Evolutionary conservation across 2,888 invertebrate genomes (phyloP), one percentile per base, ranked within the genome.

Genomic region (Druceiella hillmani): DNA sequence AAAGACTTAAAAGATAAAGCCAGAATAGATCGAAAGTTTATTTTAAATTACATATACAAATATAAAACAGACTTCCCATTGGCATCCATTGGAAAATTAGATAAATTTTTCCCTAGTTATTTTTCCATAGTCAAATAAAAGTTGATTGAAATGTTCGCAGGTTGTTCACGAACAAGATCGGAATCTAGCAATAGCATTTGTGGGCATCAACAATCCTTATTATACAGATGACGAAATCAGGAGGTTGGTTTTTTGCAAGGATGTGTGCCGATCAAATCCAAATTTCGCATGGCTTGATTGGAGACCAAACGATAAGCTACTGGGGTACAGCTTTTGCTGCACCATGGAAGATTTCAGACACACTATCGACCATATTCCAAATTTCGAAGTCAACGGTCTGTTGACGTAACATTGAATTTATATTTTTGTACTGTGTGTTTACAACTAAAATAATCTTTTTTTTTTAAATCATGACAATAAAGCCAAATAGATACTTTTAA

Each of bases 201-300:
- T 83, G 9, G 78, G 78, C 1, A 66, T 79, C 4, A 83, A 83
- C 51, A 79, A 82, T 55, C 81, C 82, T 1, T 71, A 75, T 50
- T 62, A 62, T 15, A 53, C 55, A 1, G 6, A 15, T 2, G 22
- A 10, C 3, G 64, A 68, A 45, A 64, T 62, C 1, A 48, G 38
- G 3, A 45, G 53, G 1, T 37, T 65, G 48, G 59, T 61, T 38
- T 71, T 79, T 34, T 79, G 79, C 45, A 30, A 56, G 1, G 71
- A 78, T 45, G 33, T 64, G 13, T 72, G 70, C 44, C 61, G 70
- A 37, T 52, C 71, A 1, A 76, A 74, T 42, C 44, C 50, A 1
- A 55, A 70, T 33, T 67, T 78, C 27, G 54, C 60, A 3, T 82
- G 82, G 82, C 51, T 82, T 14, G 56, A 59, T 0, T 80, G 79